Evolutionary conservation across 2,113 vertebrate genomes (phyloP), one percentile per base, ranked within the genome.

Genomic region (Pelusios castaneus): DNA sequence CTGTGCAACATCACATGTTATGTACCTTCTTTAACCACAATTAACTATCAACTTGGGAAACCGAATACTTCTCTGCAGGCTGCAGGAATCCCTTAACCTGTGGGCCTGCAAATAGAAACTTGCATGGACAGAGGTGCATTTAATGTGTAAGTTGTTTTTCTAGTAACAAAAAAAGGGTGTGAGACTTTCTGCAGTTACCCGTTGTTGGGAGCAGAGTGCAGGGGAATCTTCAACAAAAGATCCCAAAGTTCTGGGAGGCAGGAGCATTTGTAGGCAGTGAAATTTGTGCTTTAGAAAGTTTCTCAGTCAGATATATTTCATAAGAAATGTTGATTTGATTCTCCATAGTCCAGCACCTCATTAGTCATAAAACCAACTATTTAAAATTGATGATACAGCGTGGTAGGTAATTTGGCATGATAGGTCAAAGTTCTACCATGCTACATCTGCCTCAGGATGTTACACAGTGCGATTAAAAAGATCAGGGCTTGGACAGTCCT

Each of bases 331-430:
- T 2, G 25, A 84, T 25, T 9, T 31, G 51, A 25, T 52, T 85
- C 19, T 67, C 70, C 67, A 51, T 10, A 17, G 80, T 47, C 19
- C n/a, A 90, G n/a, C 3, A 19, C 24, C 41, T 79, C n/a, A 19
- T 27, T 47, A 60, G 8, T 12, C 54, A 70, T 85, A 31, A 58
- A 75, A 70, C 6, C 47, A 81, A 0, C 2, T 54, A 27, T 3
- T 47, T 34, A 2, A 51, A 70, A 70, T 38, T 70, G 63, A 38
- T 70, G 63, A 70, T 38, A 19, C 21, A 70, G 63, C n/a, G 4
- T 78, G 45, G 70, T 47, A 78, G 51, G 8, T 25, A 45, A 41
- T 0, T 0, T 43, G 49, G 5, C 77, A 83, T 80, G 84, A 52
- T 38, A 8, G 12, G 7, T 12, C 54, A 22, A 79, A 21, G 34